Base-by-base conservation (phyloP, 2,888 invertebrate genomes). In the Amiota mariae region DNA sequence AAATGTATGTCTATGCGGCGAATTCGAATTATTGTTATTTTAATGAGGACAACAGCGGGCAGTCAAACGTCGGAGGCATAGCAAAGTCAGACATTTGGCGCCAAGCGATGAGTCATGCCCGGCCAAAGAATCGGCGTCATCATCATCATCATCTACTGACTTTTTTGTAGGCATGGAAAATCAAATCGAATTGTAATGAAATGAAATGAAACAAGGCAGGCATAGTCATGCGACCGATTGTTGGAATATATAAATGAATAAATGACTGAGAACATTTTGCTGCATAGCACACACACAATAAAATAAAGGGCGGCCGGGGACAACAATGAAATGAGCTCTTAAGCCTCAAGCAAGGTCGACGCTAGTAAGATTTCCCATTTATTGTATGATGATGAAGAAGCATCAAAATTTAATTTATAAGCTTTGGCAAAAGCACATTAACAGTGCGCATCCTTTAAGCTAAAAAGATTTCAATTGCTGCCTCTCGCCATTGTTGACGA, bases 51-150 rank as follows among this genome's bases (percentile, higher is more conserved):
- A n/a, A 13, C 18, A 18, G 64, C 24, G 51, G 20, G 67, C 46
- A 20, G 11, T 18, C 67, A 68, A 11, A 68, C 20, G 13, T 15
- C 11, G 67, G 15, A 47, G 9, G 57, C 18, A 57, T 9, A 11
- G 59, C 20, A 11, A 59, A 59, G 18, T 15, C 20, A 68, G 67
- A 68, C 49, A 9, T 8, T 51, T 68, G 67, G 67, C 67, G 67
- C 67, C 67, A 54, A 24, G 24, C 51, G 49, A 68, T 68, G 67
- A 68, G 67, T 68, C 67, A 68, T 18, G 12, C 67, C 8, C 20
- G 20, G 12, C 36, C 36, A 36, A 63, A 46, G 13, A 12, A 13
- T 24, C 54, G 46, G 9, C 36, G 63, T 11, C 9, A 12, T n/a
- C 63, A 12, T 6, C 63, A 12, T 6, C 46, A 10, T n/a, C 24